Conservation (phyloP, 2,888 invertebrate species). For the Dicycla oo region DNA sequence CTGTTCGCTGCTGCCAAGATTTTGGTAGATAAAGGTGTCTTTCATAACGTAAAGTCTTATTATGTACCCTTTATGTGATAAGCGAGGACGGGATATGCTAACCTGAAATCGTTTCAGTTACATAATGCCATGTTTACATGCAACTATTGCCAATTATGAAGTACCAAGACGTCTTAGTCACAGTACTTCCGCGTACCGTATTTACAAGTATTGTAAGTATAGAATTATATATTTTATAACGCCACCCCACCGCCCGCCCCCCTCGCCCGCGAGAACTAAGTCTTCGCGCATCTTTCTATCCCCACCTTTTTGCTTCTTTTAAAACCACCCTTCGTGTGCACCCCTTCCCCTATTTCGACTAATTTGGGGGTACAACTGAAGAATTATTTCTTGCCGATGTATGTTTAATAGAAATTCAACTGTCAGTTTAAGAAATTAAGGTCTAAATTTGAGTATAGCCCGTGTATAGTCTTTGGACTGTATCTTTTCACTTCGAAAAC, state of each 20-base stretch:
- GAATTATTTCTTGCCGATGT: slow-evolving; percentile 88
- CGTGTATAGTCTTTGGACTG: slow-evolving; percentile 88
- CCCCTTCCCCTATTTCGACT: slow-evolving; percentile 90
- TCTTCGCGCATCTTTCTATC: slow-evolving; percentile 91
- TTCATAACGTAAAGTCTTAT: no score
- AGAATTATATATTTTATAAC: slow-evolving; percentile 91
- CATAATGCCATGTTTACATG: slow-evolving; percentile 1
- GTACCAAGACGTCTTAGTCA: slow-evolving; percentile 74
- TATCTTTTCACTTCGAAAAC: slow-evolving; percentile 91
- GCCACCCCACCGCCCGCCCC: slow-evolving; percentile 76
- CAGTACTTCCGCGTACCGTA: slow-evolving; percentile 89
- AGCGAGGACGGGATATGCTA: no score
- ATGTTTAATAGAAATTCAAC: slow-evolving; percentile 73
- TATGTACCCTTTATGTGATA: no score
- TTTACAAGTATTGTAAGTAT: slow-evolving; percentile 91
- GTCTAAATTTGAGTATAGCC: slow-evolving; percentile 68
- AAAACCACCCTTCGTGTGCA: slow-evolving; percentile 90
- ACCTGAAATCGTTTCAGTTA: no score
- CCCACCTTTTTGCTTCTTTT: slow-evolving; percentile 91
- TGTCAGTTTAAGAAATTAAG: slow-evolving; percentile 69
- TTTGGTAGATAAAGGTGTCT: no score
- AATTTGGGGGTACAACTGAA: slow-evolving; percentile 91
- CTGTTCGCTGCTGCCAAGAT: no score
- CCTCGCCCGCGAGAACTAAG: slow-evolving; percentile 88
- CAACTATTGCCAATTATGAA: slow-evolving; percentile 62